Evolutionary conservation across 2,888 invertebrate genomes (phyloP), one percentile per base, ranked within the genome.

Genomic region (Diloba caeruleocephala): DNA sequence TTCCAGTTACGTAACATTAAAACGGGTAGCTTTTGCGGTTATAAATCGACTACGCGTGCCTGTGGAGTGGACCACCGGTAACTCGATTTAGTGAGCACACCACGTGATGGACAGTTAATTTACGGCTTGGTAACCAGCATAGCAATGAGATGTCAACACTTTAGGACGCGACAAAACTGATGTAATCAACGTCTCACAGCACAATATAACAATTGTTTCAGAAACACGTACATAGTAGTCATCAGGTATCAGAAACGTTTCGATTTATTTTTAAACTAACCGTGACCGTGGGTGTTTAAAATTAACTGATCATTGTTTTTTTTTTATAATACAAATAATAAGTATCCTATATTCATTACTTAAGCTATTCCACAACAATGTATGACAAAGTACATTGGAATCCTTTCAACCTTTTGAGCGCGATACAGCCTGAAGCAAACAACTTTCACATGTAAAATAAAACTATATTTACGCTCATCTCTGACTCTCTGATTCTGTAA

Each of bases 91-190:
- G 74, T 59, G 71, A 39, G 37, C 60, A 62, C 50, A 54, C 71
- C 75, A 73, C 78, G 79, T 81, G 80, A 85, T 76, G 70, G 77
- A 55, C 74, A 76, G 76, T 79, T 82, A 86, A 89, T 89, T 88
- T 84, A 87, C 79, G 78, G 75, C 73, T 62, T 69, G 76, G 79
- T 63, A 70, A 63, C 63, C 66, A 60, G 87, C 84, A 87, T 88
- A 84, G 77, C 76, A 89, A 89, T 87, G 80, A 88, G 71, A 37
- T 14, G 42, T 48, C 65, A 57, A 55, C 51, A 53, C 50, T 50
- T 71, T 59, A 45, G 60, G 60, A 53, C 60, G 56, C 73, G 66
- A 74, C 80, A 74, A 76, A 79, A 78, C 81, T 79, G 71, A 83
- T 82, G 76, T 74, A 81, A 83, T 81, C 80, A 72, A 74, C 58